Conservation (phyloP, 2,113 vertebrate species). For the Notothenia coriiceps region DNA sequence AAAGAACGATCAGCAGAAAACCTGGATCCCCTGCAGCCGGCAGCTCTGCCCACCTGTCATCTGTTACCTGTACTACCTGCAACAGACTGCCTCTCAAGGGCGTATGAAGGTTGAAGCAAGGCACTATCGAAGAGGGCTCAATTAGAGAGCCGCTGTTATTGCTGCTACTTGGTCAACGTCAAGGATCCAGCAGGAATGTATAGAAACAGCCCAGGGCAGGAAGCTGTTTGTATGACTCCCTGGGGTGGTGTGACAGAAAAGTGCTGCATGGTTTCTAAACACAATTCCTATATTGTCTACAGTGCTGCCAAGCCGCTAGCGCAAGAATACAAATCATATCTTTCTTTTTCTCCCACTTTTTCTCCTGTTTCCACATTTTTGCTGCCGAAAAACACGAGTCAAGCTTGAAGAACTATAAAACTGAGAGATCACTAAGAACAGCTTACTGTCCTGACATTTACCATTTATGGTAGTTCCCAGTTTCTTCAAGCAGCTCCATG, state of each 20-base stretch:
- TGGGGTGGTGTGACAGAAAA: neutral
- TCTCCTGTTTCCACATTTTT: conserved; percentile 5
- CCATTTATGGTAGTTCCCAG: conserved; percentile 73
- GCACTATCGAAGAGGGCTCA: conserved; percentile 22
- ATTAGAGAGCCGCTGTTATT: conserved; percentile 26
- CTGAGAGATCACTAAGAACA: conserved; percentile 43
- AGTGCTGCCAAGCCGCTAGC: neutral
- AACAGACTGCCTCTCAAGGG: conserved; percentile 46
- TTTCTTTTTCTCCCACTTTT: conserved; percentile 4
- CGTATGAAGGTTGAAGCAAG: conserved; percentile 9
- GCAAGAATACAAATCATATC: conserved; percentile 5
- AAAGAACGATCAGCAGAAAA: conserved; percentile 27
- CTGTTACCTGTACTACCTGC: conserved; percentile 44
- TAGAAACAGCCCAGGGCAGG: neutral
- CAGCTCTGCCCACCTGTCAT: conserved; percentile 54
- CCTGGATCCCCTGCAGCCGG: neutral
- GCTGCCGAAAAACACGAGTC: conserved; percentile 41
- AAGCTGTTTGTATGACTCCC: neutral
- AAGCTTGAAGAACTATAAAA: conserved; percentile 28
- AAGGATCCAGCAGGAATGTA: conserved; percentile 3
- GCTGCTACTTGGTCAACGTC: conserved; percentile 18
- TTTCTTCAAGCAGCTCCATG: conserved; percentile 50
- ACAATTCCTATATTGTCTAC: neutral
- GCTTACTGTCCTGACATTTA: conserved; percentile 60
- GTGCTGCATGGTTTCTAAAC: neutral